Base-by-base conservation (phyloP, 1,140 invertebrate species). In the Coptotermes formosanus region DNA sequence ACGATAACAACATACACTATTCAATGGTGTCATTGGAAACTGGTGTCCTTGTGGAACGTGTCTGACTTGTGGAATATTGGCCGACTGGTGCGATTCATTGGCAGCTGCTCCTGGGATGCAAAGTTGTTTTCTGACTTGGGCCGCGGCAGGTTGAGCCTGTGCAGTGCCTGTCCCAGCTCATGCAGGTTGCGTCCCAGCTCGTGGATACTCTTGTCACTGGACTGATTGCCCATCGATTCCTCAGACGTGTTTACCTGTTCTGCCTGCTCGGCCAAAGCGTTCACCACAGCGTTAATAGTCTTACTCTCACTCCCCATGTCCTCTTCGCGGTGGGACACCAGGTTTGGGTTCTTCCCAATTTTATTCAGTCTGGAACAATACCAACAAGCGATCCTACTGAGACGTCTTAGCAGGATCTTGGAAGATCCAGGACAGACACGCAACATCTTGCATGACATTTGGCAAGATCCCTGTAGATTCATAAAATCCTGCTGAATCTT, bases 321-420 rank as follows among this genome's bases (percentile, higher is more conserved):
- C 91, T 97, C 96, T 90, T 98, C 97, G 85, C 97, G 94, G 89
- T 98, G 97, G 87, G 96, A 96, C 87, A 99, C 97, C 88, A 99
- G 94, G 90, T 97, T 98, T 82, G 98, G 98, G 93, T 99, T 99
- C 93, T 99, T 99, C 84, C 98, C 98, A 90, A 99, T 99, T 93
- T 99, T 99, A 92, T 99, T 99, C 88, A 99, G 93, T 92, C 97
- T 95, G 91, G 81, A 91, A 86, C 45, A 87, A 21, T 44, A 86
- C 43, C 45, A 43, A 38, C 30, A 84, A 83, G 64, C 64, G n/a
- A 75, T 75, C 64, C 64, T 75, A 75, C 44, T 82, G 52, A 75
- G 64, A 75, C 25, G 64, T 75, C 64, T 75, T 75, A 75, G 64
- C 64, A 30, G 64, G 64, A 75, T 75, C 64, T 75, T 75, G 64